Conservation (phyloP, 2,888 invertebrate species). For the Lithophane socia region DNA sequence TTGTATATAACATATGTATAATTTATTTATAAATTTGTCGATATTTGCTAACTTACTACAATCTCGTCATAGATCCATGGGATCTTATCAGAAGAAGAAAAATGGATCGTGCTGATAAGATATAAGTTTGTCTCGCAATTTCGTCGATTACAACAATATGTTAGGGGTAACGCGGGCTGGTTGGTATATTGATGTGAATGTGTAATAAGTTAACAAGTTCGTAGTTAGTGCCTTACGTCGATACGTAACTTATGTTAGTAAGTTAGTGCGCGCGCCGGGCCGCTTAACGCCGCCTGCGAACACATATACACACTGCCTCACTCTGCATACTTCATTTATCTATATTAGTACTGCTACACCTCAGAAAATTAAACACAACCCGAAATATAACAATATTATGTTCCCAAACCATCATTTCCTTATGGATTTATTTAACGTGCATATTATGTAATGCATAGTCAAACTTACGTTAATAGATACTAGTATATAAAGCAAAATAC, state of each 20-base stretch:
- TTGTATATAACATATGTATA: slow-evolving; percentile 89
- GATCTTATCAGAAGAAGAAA: slow-evolving; percentile 9
- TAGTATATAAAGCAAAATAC: slow-evolving; percentile 63
- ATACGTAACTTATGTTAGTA: slow-evolving; percentile 85
- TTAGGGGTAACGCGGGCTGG: slow-evolving; percentile 14
- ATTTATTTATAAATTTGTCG: slow-evolving; percentile 80
- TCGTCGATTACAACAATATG: slow-evolving; percentile 3
- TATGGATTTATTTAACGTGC: slow-evolving; percentile 27
- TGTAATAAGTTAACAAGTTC: slow-evolving; percentile 88
- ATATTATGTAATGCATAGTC: slow-evolving; percentile 21
- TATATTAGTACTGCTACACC: slow-evolving; percentile 58
- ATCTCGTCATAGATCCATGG: slow-evolving; percentile 55
- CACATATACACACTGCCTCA: slow-evolving; percentile 81
- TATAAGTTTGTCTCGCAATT: slow-evolving; percentile 19
- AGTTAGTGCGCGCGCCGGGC: slow-evolving; percentile 80
- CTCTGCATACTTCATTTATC: slow-evolving; percentile 55
- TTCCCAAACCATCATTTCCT: slow-evolving; percentile 47
- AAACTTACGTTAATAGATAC: slow-evolving; percentile 46
- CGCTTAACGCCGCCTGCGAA: slow-evolving; percentile 89
- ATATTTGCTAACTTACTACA: slow-evolving; percentile 88
- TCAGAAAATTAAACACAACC: slow-evolving; percentile 41
- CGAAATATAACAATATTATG: slow-evolving; percentile 11
- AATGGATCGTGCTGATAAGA: slow-evolving; percentile 12
- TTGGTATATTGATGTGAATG: slow-evolving; percentile 49
- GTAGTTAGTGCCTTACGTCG: slow-evolving; percentile 88